Evolutionary conservation across 1,140 invertebrate species (phyloP).

Genomic region (Psix sp.): DNA sequence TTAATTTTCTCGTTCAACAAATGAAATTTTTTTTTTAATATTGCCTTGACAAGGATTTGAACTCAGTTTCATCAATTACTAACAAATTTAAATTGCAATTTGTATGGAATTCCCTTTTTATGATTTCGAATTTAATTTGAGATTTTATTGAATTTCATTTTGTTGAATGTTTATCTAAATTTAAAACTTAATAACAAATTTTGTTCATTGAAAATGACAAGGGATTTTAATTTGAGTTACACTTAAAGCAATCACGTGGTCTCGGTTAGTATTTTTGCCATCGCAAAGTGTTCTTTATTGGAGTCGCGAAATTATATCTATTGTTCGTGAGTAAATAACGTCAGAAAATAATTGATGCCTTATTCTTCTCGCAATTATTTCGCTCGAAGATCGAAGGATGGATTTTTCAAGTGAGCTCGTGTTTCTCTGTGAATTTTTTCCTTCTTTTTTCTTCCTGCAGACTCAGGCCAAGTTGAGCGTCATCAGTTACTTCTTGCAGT

Average conservation of each 20-base stretch:
- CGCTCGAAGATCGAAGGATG: constrained; percentile 17
- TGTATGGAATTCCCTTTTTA: no score
- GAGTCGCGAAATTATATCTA: constrained; percentile 14
- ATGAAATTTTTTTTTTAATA: no score
- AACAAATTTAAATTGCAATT: no score
- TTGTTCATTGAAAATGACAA: background rate
- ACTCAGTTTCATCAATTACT: no score
- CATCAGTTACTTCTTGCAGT: constrained; percentile 36
- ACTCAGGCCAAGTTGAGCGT: constrained; percentile 12
- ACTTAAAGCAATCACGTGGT: background rate
- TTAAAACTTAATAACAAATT: no score
- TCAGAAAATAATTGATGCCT: constrained; percentile 30
- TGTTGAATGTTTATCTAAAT: no score
- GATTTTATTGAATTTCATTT: no score
- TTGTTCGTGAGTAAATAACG: constrained; percentile 43
- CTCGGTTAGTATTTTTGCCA: constrained; percentile 3
- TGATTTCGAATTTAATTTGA: no score
- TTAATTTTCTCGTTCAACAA: no score
- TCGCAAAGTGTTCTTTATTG: constrained; percentile 16
- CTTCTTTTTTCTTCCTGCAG: constrained; percentile 1
- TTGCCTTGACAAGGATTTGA: no score
- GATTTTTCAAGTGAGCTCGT: constrained; percentile 15
- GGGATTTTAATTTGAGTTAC: constrained; percentile 6
- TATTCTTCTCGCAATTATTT: constrained; percentile 31
- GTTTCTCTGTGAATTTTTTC: background rate